These are phyloP conservation scores for Erebia aethiops DNA, from an alignment of 2,888 invertebrate species.

Conservation along the genomic window DNA sequence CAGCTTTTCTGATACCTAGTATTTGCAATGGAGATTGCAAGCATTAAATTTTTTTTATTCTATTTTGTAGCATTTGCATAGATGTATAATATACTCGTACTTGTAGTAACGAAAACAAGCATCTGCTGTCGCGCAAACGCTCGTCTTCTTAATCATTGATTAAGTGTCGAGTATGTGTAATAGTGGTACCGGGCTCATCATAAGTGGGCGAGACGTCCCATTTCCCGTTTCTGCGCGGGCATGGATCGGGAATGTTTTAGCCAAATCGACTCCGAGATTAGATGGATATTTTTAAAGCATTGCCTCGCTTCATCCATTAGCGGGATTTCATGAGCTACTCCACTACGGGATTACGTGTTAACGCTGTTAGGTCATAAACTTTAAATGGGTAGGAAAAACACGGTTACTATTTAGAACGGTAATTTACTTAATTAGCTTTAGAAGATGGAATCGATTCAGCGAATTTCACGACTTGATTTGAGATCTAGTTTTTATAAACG, in stretches of 20 bases:
- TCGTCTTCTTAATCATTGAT: too few relatives aligned
- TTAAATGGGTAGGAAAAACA: slow-evolving; percentile 37
- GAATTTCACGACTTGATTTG: background rate
- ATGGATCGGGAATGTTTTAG: slow-evolving; percentile 69
- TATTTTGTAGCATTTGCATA: too few relatives aligned
- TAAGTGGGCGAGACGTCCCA: slow-evolving; percentile 65
- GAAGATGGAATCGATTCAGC: background rate
- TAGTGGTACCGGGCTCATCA: slow-evolving; percentile 48
- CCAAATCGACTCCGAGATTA: slow-evolving; percentile 71
- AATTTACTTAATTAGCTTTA: slow-evolving; percentile 17
- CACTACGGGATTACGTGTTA: slow-evolving; percentile 59
- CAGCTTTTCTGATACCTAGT: too few relatives aligned
- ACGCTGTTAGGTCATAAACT: slow-evolving; percentile 54
- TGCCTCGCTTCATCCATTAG: slow-evolving; percentile 73
- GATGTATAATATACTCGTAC: too few relatives aligned
- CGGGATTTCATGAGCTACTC: slow-evolving; percentile 65
- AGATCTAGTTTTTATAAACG: background rate
- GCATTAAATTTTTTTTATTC: too few relatives aligned
- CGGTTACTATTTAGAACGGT: slow-evolving; percentile 14
- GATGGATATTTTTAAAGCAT: slow-evolving; percentile 74
- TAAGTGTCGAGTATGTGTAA: slow-evolving; percentile 32
- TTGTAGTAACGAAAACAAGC: too few relatives aligned
- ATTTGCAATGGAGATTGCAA: too few relatives aligned
- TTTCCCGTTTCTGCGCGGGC: slow-evolving; percentile 63
- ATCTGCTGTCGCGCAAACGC: too few relatives aligned